phyloP scores from a whole-genome alignment of 2,797 vertebrate genomes.

The Gymnocypris eckloni region DNA sequence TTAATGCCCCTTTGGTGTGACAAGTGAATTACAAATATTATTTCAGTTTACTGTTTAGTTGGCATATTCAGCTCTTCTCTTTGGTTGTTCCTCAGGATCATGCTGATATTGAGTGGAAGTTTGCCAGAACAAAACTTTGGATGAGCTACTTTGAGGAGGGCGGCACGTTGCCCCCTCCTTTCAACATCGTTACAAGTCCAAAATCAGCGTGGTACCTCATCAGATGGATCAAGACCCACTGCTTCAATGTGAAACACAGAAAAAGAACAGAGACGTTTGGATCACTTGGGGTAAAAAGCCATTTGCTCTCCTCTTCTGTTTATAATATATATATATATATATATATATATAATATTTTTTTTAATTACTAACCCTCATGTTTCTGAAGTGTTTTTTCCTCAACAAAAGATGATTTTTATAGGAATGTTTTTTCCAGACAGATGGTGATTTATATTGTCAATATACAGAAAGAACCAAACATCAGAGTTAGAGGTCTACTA shows the following conservation, averaged over 20 bases:
- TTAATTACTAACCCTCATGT: neutral
- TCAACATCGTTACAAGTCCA: slow-evolving; percentile 96
- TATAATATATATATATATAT: neutral
- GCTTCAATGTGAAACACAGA: slow-evolving; percentile 86
- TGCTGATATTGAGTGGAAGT: slow-evolving; percentile 99
- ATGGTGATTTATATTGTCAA: neutral
- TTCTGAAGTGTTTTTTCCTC: neutral
- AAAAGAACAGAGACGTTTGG: slow-evolving; percentile 89
- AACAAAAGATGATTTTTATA: neutral
- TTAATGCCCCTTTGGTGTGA: neutral
- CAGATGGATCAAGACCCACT: slow-evolving; percentile 89
- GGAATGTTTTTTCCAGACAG: neutral
- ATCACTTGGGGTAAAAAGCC: slow-evolving; percentile 86
- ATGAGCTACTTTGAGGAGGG: slow-evolving; percentile 99
- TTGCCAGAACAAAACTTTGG: slow-evolving; percentile 98
- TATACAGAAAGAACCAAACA: neutral
- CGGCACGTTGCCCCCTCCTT: slow-evolving; percentile 93
- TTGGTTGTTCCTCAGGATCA: slow-evolving; percentile 84
- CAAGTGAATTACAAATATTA: neutral
- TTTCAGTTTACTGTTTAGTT: neutral
- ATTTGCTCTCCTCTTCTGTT: neutral
- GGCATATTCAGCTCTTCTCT: neutral
- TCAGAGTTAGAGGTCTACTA: too few relatives aligned
- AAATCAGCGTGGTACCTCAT: slow-evolving; percentile 94
- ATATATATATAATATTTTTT: too few relatives aligned